phyloP scores from a whole-genome alignment of 92 coral and sea anemone species.

The Heteractis magnifica region DNA sequence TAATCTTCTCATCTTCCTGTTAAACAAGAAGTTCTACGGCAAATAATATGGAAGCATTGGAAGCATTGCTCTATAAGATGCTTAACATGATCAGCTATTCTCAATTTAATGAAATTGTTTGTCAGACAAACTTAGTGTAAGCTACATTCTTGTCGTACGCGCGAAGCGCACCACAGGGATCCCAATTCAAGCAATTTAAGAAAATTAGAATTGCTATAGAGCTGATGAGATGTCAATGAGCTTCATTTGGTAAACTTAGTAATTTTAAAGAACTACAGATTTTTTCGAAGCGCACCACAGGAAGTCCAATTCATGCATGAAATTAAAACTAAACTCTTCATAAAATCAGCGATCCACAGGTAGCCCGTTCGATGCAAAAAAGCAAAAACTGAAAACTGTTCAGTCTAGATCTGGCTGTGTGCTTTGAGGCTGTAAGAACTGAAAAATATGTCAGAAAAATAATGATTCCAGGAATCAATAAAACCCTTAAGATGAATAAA shows the following conservation, averaged over 20 bases:
- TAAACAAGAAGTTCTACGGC: slow-evolving; percentile 99
- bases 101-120: slow-evolving; percentile 8
- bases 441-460: no score
- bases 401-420: no score
- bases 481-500: not conserved
- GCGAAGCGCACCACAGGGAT: slow-evolving; percentile 10
- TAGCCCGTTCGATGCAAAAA: no score
- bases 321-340: not conserved
- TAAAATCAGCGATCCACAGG: not conserved
- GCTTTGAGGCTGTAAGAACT: no score
- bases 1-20: slow-evolving; percentile 84
- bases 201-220: not conserved
- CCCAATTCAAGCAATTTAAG: not conserved
- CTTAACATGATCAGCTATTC: not conserved
- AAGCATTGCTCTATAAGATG: not conserved
- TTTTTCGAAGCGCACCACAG: not conserved
- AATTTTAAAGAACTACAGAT: not conserved
- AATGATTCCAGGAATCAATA: no score
- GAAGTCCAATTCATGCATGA: not conserved
- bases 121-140: slow-evolving; percentile 12
- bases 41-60: slow-evolving; percentile 52
- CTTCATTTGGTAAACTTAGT: not conserved
- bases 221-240: not conserved
- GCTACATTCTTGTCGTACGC: not conserved
- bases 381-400: no score